These are phyloP conservation scores for Drosophila kepulauana DNA, from an alignment of 1,140 invertebrate genomes.

Conservation along the genomic window DNA sequence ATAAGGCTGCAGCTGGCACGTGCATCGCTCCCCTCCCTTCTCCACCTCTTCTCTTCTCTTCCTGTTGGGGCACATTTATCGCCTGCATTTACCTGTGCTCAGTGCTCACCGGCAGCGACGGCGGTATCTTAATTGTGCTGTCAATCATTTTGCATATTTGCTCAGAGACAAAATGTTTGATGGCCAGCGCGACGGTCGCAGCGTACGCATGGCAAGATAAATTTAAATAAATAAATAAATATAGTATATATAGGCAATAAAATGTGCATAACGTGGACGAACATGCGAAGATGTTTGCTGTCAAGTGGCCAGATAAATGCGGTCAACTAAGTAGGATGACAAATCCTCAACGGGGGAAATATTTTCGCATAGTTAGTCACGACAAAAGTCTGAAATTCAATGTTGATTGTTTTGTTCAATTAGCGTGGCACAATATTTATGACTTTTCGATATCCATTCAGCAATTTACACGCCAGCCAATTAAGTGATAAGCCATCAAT, in stretches of 20 bases:
- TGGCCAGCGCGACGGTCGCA: conserved; percentile 42
- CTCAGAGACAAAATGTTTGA: conserved; percentile 53
- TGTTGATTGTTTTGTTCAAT: conserved; percentile 23
- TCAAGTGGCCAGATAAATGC: conserved; percentile 33
- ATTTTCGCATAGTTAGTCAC: conserved; percentile 22
- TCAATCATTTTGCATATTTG: conserved; percentile 83
- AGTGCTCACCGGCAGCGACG: not conserved
- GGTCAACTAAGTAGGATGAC: conserved; percentile 19
- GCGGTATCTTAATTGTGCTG: conserved; percentile 74
- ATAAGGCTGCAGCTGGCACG: conserved; percentile 60
- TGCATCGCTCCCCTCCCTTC: not conserved
- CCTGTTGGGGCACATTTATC: not conserved
- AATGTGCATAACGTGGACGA: conserved; percentile 32
- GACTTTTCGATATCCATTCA: conserved; percentile 40
- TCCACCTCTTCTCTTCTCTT: too few relatives aligned
- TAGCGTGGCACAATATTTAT: conserved; percentile 44
- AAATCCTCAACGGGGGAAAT: conserved; percentile 28
- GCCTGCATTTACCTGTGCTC: conserved; percentile 29
- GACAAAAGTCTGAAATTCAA: conserved; percentile 13
- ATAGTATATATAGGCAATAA: conserved; percentile 27
- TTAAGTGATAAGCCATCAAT: conserved; percentile 50
- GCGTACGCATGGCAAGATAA: conserved; percentile 41
- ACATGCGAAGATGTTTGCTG: conserved; percentile 33
- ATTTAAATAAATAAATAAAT: conserved; percentile 62
- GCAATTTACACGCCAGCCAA: conserved; percentile 47